phyloP scores from a whole-genome alignment of 64 coral and sea anemone genomes.

The Montipora efflorescens region DNA sequence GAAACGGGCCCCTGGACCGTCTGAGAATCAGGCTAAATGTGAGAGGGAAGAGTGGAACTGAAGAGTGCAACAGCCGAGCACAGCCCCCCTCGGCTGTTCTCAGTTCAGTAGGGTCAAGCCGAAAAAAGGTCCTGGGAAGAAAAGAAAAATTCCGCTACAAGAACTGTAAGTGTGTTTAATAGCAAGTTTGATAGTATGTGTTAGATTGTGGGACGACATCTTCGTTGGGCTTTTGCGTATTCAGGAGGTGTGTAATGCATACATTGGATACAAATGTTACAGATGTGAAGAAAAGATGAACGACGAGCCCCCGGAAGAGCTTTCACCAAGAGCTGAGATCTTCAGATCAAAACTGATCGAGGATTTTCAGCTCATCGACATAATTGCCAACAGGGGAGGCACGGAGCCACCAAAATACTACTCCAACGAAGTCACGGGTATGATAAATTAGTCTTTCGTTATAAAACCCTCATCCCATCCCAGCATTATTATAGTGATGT shows the following conservation, averaged over 20 bases:
- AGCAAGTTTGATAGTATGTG: too few relatives aligned
- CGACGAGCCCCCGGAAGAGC: conserved; percentile 81
- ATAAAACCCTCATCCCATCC: neutral
- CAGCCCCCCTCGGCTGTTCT: too few relatives aligned
- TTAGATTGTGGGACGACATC: too few relatives aligned
- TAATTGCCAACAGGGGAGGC: conserved; percentile 77
- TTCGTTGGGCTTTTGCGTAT: too few relatives aligned
- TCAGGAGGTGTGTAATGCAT: neutral
- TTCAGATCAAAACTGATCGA: conserved; percentile 99
- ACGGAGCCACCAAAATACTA: conserved; percentile 84
- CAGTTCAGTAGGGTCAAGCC: too few relatives aligned
- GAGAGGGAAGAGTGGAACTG: too few relatives aligned
- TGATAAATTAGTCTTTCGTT: neutral
- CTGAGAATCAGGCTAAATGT: too few relatives aligned
- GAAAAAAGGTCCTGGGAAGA: too few relatives aligned
- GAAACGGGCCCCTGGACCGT: too few relatives aligned
- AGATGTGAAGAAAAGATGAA: conserved; percentile 43
- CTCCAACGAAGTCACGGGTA: conserved; percentile 97
- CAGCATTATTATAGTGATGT: neutral
- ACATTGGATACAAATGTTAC: neutral
- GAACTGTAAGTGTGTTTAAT: neutral
- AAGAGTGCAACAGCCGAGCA: too few relatives aligned
- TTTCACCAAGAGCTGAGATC: conserved; percentile 95
- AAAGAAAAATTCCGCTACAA: too few relatives aligned
- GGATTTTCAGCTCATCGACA: conserved; percentile 98